Conservation (phyloP, 1,140 invertebrate species). For the Elysia chlorotica region DNA sequence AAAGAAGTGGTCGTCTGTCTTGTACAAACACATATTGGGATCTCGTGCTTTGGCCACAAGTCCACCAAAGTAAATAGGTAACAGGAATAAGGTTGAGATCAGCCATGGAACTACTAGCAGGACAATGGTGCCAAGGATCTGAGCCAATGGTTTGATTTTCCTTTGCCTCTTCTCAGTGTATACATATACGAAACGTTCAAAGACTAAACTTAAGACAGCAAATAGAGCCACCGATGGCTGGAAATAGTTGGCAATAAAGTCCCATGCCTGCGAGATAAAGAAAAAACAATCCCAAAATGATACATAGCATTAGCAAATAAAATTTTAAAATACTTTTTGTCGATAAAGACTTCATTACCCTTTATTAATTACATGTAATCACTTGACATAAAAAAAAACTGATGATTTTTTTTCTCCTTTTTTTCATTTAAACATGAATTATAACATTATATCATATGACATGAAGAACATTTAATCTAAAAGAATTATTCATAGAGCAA, state of each 20-base stretch:
- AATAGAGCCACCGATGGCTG: slow-evolving; percentile 22
- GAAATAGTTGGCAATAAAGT: slow-evolving; percentile 15
- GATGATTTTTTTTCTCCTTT: too few relatives aligned
- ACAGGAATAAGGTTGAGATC: slow-evolving; percentile 15
- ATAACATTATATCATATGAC: not conserved
- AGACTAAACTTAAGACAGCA: slow-evolving; percentile 21
- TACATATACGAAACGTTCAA: slow-evolving; percentile 30
- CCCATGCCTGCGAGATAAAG: slow-evolving; percentile 10
- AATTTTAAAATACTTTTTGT: too few relatives aligned
- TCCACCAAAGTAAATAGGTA: slow-evolving; percentile 24
- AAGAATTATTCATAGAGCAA: too few relatives aligned
- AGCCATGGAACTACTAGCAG: slow-evolving; percentile 30
- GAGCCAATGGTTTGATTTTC: slow-evolving; percentile 1
- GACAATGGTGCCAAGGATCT: slow-evolving; percentile 15
- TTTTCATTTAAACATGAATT: not conserved
- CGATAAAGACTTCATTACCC: too few relatives aligned
- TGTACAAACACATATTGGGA: slow-evolving; percentile 15
- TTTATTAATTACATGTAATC: too few relatives aligned
- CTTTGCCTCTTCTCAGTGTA: slow-evolving; percentile 19
- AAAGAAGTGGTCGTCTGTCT: slow-evolving; percentile 23
- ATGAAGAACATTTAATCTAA: too few relatives aligned
- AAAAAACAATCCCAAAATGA: too few relatives aligned
- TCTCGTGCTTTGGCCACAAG: slow-evolving; percentile 12
- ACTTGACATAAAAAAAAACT: too few relatives aligned
- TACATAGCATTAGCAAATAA: too few relatives aligned